Base-by-base conservation (phyloP, 2,888 invertebrate genomes). In the Podotricha telesiphe region DNA sequence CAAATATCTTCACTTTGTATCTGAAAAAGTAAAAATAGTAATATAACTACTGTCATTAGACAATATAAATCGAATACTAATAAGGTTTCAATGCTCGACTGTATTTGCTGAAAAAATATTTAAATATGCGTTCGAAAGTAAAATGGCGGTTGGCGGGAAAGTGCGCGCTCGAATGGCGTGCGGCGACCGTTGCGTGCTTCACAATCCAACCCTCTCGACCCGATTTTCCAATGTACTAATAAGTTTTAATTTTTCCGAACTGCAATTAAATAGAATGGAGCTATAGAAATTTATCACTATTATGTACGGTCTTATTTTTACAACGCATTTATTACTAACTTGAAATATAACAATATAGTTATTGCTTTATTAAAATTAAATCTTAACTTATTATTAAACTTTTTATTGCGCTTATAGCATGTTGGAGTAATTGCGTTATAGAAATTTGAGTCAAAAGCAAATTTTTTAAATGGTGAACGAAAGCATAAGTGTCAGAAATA, bases 71-170 rank as follows among this genome's bases (percentile, higher is more conserved):
- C 63, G 67, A 71, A 73, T 67, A 55, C 55, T 72, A 71, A 76
- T 74, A 65, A 50, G 50, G 17, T n/a, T 62, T 67, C 19, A 67
- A 63, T 67, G 45, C 48, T 66, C 55, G 55, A 70, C 74, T 65
- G 69, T 72, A 74, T 75, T 76, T 71, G 68, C 73, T 67, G 74
- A 65, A 82, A 83, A 86, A 85, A 82, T 83, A 79, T 83, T 82
- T 82, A 78, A 84, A 82, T 84, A 82, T 88, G 91, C 91, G 88
- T 88, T 90, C 85, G 92, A 93, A 93, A 93, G 92, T 93, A 92
- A 93, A 91, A 91, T 86, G 86, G 76, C 78, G 75, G 67, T 77
- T 82, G 75, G 74, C 78, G 87, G 89, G 90, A 91, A 91, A 92
- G 92, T 91, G 89, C 82, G 76, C 74, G 75, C 71, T 79, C 80